Evolutionary conservation across 2,888 invertebrate species (phyloP).

Genomic region (Arge pagana): DNA sequence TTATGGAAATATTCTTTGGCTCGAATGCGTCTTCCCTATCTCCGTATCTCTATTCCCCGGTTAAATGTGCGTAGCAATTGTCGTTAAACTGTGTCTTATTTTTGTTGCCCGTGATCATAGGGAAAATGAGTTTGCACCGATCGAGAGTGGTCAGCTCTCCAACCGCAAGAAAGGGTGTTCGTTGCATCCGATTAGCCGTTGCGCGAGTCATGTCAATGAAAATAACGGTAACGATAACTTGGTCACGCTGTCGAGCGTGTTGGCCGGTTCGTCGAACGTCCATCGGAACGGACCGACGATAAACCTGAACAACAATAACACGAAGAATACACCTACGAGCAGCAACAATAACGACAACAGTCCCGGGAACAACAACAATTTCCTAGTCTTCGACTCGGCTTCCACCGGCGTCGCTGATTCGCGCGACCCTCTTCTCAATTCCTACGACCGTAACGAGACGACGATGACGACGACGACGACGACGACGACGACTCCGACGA

Average conservation of each 20-base stretch:
- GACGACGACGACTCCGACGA: slow-evolving; percentile 25
- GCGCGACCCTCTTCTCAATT: slow-evolving; percentile 53
- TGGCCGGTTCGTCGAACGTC: too few species aligned
- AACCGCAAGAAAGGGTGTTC: slow-evolving; percentile 56
- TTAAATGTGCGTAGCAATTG: too few species aligned
- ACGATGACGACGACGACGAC: slow-evolving; percentile 8
- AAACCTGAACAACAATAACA: slow-evolving; percentile 41
- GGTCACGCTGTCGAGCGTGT: too few species aligned
- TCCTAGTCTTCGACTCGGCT: slow-evolving; percentile 68
- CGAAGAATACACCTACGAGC: slow-evolving; percentile 39
- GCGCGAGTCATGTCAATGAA: slow-evolving; percentile 52
- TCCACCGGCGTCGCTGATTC: slow-evolving; percentile 47
- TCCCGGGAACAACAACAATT: slow-evolving; percentile 72
- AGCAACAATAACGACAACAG: slow-evolving; percentile 67
- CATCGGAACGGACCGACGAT: slow-evolving; percentile 48
- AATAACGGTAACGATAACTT: slow-evolving; percentile 30
- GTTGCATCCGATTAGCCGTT: slow-evolving; percentile 53
- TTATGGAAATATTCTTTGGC: too few species aligned
- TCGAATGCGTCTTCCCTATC: too few species aligned
- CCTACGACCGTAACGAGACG: slow-evolving; percentile 43
- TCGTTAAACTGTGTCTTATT: too few species aligned
- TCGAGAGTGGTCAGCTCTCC: slow-evolving; percentile 58
- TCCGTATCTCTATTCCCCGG: too few species aligned
- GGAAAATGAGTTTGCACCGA: slow-evolving; percentile 56
- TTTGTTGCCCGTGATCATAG: slow-evolving; percentile 51